Percentiles rank a stretch among this genome's conserved stretches.
These are phyloP conservation scores for Pinctada fucata DNA, from an alignment of 2,888 invertebrate species.

Conservation along the genomic window DNA sequence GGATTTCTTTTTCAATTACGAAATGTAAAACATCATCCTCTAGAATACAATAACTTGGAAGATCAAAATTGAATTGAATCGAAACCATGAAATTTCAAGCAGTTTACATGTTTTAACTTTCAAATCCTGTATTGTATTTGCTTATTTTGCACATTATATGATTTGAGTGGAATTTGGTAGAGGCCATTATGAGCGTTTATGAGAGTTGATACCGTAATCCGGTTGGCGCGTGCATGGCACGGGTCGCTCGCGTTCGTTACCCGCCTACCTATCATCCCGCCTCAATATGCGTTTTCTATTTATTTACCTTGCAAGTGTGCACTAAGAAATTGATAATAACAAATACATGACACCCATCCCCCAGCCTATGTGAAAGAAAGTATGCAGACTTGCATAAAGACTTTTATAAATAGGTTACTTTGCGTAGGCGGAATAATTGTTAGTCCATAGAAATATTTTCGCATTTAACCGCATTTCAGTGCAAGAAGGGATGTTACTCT, in stretches of 20 bases:
- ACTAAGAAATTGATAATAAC: no score
- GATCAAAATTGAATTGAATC: not conserved
- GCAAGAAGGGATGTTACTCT: no score
- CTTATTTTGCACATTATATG: not conserved
- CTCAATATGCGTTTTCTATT: no score
- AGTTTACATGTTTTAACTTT: not conserved
- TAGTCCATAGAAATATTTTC: no score
- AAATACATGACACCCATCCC: no score
- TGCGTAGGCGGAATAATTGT: no score
- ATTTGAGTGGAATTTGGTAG: not conserved
- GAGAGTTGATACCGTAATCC: not conserved
- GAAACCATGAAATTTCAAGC: not conserved
- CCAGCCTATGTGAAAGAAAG: no score
- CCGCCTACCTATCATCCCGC: not conserved
- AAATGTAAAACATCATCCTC: constrained; percentile 3
- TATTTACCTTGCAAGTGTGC: no score
- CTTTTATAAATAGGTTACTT: no score
- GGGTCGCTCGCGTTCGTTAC: not conserved
- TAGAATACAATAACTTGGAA: not conserved
- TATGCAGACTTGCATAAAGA: no score
- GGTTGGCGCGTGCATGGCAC: not conserved
- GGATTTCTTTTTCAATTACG: not conserved
- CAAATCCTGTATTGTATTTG: not conserved
- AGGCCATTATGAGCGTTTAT: not conserved
- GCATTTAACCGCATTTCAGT: no score